Conservation (phyloP, 2,113 vertebrate species). For the Pongo abelii region DNA sequence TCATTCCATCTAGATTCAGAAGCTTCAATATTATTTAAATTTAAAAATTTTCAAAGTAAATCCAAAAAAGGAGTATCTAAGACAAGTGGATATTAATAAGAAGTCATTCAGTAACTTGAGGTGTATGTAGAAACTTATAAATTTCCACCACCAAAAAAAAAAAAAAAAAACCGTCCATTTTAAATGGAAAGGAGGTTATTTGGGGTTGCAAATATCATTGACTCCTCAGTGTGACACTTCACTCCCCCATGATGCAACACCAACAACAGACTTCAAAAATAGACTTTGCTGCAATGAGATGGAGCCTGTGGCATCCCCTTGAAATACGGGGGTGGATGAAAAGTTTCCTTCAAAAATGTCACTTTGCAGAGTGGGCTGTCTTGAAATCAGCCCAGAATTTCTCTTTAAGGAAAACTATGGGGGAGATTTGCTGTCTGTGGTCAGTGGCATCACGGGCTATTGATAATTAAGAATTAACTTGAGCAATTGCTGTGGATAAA, state of each 20-base stretch:
- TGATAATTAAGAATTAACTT: not conserved
- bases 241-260: not conserved
- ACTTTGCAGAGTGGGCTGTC: not conserved
- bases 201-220: not conserved
- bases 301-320: not conserved
- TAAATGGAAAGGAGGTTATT: not conserved
- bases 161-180: not conserved
- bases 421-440: not conserved
- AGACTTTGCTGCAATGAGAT: not conserved
- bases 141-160: not conserved
- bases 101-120: not conserved
- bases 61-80: not conserved
- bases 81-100: not conserved
- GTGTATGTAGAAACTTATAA: not conserved
- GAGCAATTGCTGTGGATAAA: not conserved
- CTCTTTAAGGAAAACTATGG: not conserved
- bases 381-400: not conserved
- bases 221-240: not conserved
- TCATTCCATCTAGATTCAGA: not conserved
- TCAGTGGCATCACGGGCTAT: not conserved
- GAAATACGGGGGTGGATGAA: slow-evolving; percentile 2
- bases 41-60: not conserved
- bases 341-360: slow-evolving; percentile 38
- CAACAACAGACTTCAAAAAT: not conserved
- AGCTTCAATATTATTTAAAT: not conserved